Conservation (phyloP, 2,888 invertebrate species). For the Amphiduros pacificus region DNA sequence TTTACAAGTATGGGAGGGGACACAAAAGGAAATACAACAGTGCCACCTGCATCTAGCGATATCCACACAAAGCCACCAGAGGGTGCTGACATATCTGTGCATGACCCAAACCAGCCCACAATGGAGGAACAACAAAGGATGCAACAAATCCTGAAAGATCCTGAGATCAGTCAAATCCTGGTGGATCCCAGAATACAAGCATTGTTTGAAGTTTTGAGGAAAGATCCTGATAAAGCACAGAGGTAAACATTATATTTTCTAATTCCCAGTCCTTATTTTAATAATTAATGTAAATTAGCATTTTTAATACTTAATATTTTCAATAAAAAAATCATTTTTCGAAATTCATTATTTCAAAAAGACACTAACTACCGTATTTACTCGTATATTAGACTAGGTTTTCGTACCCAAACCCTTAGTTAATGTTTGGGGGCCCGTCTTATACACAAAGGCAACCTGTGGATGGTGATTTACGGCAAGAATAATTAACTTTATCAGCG, state of each 20-base stretch:
- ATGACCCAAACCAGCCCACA: slow-evolving; percentile 17
- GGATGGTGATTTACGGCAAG: no score
- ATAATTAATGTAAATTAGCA: no score
- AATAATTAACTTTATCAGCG: no score
- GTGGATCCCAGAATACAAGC: slow-evolving; percentile 45
- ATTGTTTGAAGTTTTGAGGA: slow-evolving; percentile 39
- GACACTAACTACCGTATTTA: no score
- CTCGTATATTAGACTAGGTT: no score
- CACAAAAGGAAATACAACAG: neutral
- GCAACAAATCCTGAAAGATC: slow-evolving; percentile 33
- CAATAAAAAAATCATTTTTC: no score
- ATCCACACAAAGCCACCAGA: slow-evolving; percentile 22
- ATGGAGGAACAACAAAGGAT: slow-evolving; percentile 27
- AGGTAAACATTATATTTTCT: slow-evolving; percentile 35
- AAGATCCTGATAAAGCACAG: slow-evolving; percentile 44
- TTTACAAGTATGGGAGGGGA: slow-evolving; percentile 3
- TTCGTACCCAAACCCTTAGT: no score
- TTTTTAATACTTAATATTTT: no score
- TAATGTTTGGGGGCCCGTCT: no score
- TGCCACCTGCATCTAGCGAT: neutral
- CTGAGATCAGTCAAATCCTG: slow-evolving; percentile 40
- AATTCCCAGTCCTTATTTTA: neutral
- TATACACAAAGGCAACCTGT: no score
- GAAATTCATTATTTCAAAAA: no score
- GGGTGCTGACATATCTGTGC: slow-evolving; percentile 30